Base-by-base conservation (phyloP, 2,113 vertebrate species). In the Perognathus longimembris region DNA sequence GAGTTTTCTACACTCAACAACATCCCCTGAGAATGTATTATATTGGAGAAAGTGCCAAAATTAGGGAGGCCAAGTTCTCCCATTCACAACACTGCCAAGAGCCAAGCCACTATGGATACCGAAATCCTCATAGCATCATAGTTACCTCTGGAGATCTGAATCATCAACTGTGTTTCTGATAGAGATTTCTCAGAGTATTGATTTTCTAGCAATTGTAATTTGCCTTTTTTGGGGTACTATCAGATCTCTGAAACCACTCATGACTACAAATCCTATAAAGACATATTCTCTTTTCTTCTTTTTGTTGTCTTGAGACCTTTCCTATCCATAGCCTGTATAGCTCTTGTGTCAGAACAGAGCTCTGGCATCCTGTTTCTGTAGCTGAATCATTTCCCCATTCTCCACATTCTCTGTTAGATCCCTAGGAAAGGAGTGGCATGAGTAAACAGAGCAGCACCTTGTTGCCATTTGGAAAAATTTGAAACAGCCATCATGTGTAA, bases 231-330 rank as follows among this genome's bases (percentile, higher is more conserved):
- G 63, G 71, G 7, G 6, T 67, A 30, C 75, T 54, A 20, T 79
- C 32, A 85, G 6, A 9, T 79, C 28, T 86, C 71, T 50, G 1
- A 93, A 88, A 73, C 26, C 26, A 90, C 30, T 28, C 11, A 2
- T 66, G 67, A 92, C n/a, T 79, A 63, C 70, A 74, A 64, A 54
- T 15, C 40, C 32, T 92, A 14, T 61, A 86, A 95, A 63, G 50
- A 82, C 28, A 61, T 1, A 85, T 26, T 82, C 11, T 21, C n/a
- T 86, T 12, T 83, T 38, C 69, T 92, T 92, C 70, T 92, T 80
- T 26, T 84, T 21, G 15, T 92, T 84, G n/a, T 92, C 17, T 64
- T 85, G 87, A 92, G 70, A 79, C 70, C 10, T 91, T 94, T 87
- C n/a, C 54, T 75, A 57, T 42, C 36, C 18, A 28, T 15, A 84